phyloP scores from a whole-genome alignment of 2,888 invertebrate genomes.

The Lasioglossum leucozonium region DNA sequence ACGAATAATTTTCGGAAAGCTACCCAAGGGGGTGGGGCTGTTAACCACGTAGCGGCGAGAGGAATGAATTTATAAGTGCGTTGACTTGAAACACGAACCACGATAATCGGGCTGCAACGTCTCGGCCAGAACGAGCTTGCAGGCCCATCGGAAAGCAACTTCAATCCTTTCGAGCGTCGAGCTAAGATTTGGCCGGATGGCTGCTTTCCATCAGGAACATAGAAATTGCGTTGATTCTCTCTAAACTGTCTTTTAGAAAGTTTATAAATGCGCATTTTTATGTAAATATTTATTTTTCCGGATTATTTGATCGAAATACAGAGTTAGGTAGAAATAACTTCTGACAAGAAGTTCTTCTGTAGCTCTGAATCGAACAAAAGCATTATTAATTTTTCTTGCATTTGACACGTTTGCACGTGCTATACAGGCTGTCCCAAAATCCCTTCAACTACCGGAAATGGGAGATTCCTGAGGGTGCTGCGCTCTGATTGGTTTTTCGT shows the following conservation, averaged over 20 bases:
- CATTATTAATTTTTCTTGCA: not conserved
- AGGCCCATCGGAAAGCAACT: not conserved
- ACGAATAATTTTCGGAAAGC: constrained; percentile 40
- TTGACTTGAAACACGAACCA: constrained; percentile 16
- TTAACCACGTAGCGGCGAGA: not conserved
- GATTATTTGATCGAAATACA: not conserved
- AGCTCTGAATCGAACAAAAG: not conserved
- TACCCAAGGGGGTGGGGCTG: not conserved
- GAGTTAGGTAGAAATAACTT: too few species aligned
- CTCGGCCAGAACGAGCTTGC: not conserved
- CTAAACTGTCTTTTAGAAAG: not conserved
- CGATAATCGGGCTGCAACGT: constrained; percentile 19
- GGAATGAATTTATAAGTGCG: constrained; percentile 34
- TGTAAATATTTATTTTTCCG: not conserved
- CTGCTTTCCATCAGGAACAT: not conserved
- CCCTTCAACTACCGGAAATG: too few species aligned
- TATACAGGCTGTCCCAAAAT: too few species aligned
- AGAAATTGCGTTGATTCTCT: not conserved
- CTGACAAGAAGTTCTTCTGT: not conserved
- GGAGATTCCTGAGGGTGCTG: too few species aligned
- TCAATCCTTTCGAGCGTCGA: not conserved
- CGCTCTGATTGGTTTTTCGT: too few species aligned
- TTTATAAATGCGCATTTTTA: not conserved
- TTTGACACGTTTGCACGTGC: too few species aligned
- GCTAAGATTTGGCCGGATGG: not conserved